These are phyloP conservation scores for Notolepis coatsorum DNA, from an alignment of 2,797 vertebrate species.

Conservation along the genomic window DNA sequence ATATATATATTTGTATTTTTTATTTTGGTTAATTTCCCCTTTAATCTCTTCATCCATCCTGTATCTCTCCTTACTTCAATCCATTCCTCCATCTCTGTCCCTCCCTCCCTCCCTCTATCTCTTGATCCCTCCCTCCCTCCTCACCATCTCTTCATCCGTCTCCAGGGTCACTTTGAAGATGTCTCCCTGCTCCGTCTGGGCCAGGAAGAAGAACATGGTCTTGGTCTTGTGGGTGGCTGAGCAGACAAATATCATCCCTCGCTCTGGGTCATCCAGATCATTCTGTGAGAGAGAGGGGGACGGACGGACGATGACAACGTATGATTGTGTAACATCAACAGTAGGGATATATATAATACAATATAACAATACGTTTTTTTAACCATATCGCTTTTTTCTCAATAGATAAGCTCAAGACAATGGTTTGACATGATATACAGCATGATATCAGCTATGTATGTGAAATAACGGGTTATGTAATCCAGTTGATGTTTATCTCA, in stretches of 20 bases:
- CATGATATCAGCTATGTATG: no score
- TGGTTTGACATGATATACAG: no score
- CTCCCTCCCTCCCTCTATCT: no score
- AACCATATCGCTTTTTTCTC: no score
- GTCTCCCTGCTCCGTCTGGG: conserved; percentile 98
- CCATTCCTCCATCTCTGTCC: not conserved
- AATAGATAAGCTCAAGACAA: no score
- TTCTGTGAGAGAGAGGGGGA: conserved; percentile 81
- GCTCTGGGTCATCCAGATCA: conserved; percentile 96
- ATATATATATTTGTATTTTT: no score
- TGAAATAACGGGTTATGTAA: no score
- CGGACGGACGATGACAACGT: not conserved
- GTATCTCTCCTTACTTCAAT: not conserved
- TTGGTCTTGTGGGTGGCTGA: conserved; percentile 99
- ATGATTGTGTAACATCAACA: no score
- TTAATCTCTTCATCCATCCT: not conserved
- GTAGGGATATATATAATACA: no score
- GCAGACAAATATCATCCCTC: conserved; percentile 99
- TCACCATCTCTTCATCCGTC: conserved; percentile 99
- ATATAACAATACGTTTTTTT: no score
- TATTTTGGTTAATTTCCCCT: no score
- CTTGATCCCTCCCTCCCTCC: conserved; percentile 22
- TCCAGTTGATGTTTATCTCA: no score
- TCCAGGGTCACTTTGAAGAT: conserved; percentile 99
- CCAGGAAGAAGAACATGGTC: conserved; percentile 99